Conservation (phyloP, 2,888 invertebrate genomes). For the Cyaniris semiargus region DNA sequence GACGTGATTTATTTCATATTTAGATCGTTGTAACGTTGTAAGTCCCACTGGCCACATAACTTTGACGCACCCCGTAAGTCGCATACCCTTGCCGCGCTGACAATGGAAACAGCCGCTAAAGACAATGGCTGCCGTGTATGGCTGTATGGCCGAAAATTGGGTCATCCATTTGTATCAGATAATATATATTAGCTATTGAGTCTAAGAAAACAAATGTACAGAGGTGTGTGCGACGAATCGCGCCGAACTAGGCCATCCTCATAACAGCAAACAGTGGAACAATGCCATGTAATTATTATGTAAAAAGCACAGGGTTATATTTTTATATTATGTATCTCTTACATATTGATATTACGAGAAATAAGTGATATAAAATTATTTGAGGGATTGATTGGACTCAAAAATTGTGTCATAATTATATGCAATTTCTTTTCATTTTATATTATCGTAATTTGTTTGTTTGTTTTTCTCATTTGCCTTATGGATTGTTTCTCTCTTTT, state of each 20-base stretch:
- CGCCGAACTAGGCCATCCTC: slow-evolving; percentile 65
- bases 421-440: too few species aligned
- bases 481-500: too few species aligned
- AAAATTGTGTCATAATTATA: too few species aligned
- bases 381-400: too few species aligned
- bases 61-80: not conserved
- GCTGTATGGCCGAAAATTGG: slow-evolving; percentile 65
- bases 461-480: too few species aligned
- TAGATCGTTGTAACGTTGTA: too few species aligned
- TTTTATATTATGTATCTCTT: not conserved
- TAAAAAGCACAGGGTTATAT: slow-evolving; percentile 39
- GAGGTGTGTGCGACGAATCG: slow-evolving; percentile 68
- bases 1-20: too few species aligned
- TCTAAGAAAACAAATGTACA: slow-evolving; percentile 61
- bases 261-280: slow-evolving; percentile 60
- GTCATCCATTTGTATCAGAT: slow-evolving; percentile 74
- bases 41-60: too few species aligned
- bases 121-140: slow-evolving; percentile 62
- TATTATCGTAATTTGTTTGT: too few species aligned
- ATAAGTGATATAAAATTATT: too few species aligned
- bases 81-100: not conserved
- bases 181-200: slow-evolving; percentile 73
- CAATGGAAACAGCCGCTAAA: slow-evolving; percentile 37
- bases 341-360: not conserved
- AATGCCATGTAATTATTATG: slow-evolving; percentile 44